A percentile compares a stretch with the other conserved stretches of the same genome.
Evolutionary conservation across 2,797 vertebrate species (phyloP).

Genomic region (Clamator glandarius): DNA sequence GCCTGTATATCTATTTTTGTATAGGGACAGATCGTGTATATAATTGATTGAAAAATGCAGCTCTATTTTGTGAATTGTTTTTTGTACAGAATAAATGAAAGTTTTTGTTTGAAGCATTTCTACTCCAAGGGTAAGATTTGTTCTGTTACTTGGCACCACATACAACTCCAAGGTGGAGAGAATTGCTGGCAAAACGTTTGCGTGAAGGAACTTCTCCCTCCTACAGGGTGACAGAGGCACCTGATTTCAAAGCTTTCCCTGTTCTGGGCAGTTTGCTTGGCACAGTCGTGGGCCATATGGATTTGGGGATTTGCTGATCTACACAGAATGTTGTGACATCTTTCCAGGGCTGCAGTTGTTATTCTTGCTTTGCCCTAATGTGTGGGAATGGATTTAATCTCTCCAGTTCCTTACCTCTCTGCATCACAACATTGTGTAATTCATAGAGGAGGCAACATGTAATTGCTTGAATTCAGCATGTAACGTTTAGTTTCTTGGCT

Average conservation of each 20-base stretch:
- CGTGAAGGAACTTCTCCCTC: neutral
- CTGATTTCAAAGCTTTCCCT: neutral
- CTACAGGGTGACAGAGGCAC: neutral
- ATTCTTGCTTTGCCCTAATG: neutral
- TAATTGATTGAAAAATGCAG: neutral
- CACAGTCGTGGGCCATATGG: accelerated
- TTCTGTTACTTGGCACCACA: neutral
- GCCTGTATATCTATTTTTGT: neutral
- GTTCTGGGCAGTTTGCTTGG: neutral
- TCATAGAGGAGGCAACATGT: neutral
- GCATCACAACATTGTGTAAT: neutral
- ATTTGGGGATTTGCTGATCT: neutral
- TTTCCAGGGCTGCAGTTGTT: neutral
- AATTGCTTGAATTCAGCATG: neutral
- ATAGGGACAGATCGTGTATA: neutral
- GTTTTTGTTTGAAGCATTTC: neutral
- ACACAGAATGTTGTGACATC: neutral
- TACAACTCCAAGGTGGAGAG: accelerated
- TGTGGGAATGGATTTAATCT: neutral
- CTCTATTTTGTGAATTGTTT: neutral
- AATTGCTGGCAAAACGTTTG: neutral
- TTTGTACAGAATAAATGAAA: neutral
- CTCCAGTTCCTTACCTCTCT: neutral
- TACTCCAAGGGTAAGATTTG: neutral
- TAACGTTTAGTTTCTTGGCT: neutral